Evolutionary conservation across 2,113 vertebrate genomes (phyloP).

Genomic region (Rhabdornis inornatus): DNA sequence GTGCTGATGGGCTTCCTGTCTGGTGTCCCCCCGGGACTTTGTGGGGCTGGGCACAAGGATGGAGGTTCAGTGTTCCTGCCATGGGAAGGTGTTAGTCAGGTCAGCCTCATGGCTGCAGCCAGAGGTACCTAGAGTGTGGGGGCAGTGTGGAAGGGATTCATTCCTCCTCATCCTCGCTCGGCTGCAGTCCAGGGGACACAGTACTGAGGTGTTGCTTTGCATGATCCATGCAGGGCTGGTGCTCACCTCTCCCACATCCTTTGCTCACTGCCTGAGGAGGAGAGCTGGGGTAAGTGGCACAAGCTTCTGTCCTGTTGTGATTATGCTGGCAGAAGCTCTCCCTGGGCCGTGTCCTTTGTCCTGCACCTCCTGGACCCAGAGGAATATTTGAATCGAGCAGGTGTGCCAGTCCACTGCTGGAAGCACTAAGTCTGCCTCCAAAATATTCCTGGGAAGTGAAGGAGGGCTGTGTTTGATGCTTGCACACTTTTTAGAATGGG

Average conservation of each 20-base stretch:
- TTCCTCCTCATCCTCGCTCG: rapidly evolving
- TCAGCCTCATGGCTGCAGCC: not conserved
- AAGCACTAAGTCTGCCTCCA: not conserved
- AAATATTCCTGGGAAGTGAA: rapidly evolving
- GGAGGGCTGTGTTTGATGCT: too few species aligned
- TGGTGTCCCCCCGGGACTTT: rapidly evolving
- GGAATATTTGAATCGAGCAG: rapidly evolving
- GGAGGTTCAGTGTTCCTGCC: rapidly evolving
- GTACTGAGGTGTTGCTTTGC: not conserved
- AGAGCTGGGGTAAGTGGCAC: not conserved
- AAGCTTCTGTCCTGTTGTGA: not conserved
- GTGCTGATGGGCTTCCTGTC: not conserved
- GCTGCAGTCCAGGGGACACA: too few species aligned
- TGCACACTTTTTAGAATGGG: rapidly evolving
- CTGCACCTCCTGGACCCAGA: not conserved
- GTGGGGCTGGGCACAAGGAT: not conserved
- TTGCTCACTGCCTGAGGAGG: rapidly evolving
- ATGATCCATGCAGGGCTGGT: rapidly evolving
- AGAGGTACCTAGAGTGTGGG: rapidly evolving
- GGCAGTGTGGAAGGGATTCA: rapidly evolving
- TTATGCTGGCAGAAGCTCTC: rapidly evolving
- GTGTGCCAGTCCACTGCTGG: not conserved
- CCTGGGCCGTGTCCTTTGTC: rapidly evolving
- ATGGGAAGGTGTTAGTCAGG: too few species aligned
- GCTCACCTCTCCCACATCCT: not conserved